These are phyloP conservation scores for Diloba caeruleocephala DNA, from an alignment of 2,888 invertebrate species.

Conservation along the genomic window DNA sequence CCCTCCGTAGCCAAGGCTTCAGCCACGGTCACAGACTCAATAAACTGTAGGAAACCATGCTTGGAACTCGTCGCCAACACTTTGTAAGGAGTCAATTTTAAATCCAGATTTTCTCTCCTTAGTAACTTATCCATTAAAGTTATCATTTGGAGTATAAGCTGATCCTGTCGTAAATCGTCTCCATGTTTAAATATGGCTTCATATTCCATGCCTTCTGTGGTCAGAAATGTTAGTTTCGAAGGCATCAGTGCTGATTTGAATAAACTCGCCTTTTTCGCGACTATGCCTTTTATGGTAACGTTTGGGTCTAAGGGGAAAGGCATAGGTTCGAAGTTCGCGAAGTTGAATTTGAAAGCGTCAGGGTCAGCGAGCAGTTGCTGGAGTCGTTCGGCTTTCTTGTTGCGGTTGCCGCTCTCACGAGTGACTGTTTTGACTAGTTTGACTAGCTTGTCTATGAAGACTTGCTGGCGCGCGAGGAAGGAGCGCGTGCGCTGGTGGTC, in stretches of 20 bases:
- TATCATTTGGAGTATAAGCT: slow-evolving; percentile 99
- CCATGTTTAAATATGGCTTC: slow-evolving; percentile 99
- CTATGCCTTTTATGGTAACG: slow-evolving; percentile 95
- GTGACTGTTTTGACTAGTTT: slow-evolving; percentile 96
- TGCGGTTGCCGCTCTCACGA: slow-evolving; percentile 96
- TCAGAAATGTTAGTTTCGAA: slow-evolving; percentile 95
- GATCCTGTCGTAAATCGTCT: slow-evolving; percentile 99
- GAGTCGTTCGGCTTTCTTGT: slow-evolving; percentile 96
- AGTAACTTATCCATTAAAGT: slow-evolving; percentile 99
- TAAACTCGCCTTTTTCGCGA: slow-evolving; percentile 96
- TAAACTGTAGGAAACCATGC: slow-evolving; percentile 98
- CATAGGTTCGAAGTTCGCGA: slow-evolving; percentile 96
- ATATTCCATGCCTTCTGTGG: slow-evolving; percentile 94
- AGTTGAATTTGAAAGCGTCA: slow-evolving; percentile 95
- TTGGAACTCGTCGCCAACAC: slow-evolving; percentile 98
- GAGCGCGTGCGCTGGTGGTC: slow-evolving; percentile 93
- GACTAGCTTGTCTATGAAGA: slow-evolving; percentile 97
- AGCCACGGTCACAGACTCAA: slow-evolving; percentile 97
- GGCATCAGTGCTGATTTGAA: slow-evolving; percentile 99
- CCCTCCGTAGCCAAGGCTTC: slow-evolving; percentile 96
- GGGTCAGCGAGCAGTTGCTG: slow-evolving; percentile 95
- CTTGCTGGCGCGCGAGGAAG: slow-evolving; percentile 95
- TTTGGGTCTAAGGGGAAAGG: slow-evolving; percentile 98
- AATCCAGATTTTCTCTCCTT: slow-evolving; percentile 97
- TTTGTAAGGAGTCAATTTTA: slow-evolving; percentile 97